A percentile compares a stretch with the other conserved stretches of the same genome.
Conservation (phyloP, 2,888 invertebrate species). For the Ornithoptera alexandrae region DNA sequence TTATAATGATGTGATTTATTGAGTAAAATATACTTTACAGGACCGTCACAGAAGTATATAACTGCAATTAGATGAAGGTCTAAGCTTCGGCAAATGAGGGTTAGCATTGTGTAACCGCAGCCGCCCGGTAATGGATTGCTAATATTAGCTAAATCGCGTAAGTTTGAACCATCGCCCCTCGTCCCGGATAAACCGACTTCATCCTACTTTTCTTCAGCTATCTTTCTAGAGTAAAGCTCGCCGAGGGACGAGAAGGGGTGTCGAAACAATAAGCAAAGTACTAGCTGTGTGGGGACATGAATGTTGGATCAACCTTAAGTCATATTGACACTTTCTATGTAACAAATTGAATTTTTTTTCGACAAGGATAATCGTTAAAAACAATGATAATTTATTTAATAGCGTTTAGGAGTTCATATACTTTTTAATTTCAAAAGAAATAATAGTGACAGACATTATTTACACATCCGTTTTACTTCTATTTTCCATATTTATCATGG, state of each 20-base stretch:
- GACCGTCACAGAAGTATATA: too few species aligned
- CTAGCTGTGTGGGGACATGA: constrained; percentile 21
- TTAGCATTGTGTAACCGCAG: constrained; percentile 22
- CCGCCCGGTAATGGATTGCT: constrained; percentile 70
- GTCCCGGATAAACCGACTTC: constrained; percentile 59
- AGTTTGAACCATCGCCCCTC: constrained; percentile 48
- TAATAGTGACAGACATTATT: too few species aligned
- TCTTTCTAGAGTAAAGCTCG: constrained; percentile 26
- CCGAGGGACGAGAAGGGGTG: constrained; percentile 33
- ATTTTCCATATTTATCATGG: too few species aligned
- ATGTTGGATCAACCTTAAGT: constrained; percentile 25
- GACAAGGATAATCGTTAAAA: too few species aligned
- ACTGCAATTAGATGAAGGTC: too few species aligned
- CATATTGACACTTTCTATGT: constrained; percentile 2
- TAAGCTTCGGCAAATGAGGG: background rate
- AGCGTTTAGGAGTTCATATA: too few species aligned
- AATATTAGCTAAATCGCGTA: constrained; percentile 76
- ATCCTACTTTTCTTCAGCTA: constrained; percentile 71
- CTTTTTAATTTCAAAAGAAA: too few species aligned
- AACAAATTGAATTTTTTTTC: constrained; percentile 13
- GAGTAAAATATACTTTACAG: too few species aligned
- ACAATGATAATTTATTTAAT: too few species aligned
- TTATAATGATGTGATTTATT: too few species aligned
- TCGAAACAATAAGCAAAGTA: constrained; percentile 35
- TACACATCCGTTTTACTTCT: too few species aligned